Evolutionary conservation across 2,797 vertebrate species (phyloP).

Genomic region (Tinamus major): DNA sequence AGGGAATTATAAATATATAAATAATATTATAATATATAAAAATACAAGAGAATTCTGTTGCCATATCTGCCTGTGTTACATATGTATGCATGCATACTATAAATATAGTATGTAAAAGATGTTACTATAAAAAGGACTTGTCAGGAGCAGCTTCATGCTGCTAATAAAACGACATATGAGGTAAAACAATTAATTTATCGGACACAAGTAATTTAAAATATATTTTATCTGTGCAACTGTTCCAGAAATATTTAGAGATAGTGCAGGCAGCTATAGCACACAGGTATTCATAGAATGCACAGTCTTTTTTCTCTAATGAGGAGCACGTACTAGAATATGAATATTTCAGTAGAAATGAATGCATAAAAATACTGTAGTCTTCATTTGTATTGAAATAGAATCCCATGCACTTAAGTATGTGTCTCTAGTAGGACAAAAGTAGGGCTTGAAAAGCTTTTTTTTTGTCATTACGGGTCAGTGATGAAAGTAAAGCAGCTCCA

Average conservation of each 20-base stretch:
- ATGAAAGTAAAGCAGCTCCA: neutral
- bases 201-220: neutral
- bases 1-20: neutral
- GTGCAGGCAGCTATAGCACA: neutral
- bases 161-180: neutral
- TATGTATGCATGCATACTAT: neutral
- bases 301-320: neutral
- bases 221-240: neutral
- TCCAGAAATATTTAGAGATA: neutral
- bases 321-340: neutral
- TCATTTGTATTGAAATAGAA: neutral
- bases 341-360: neutral
- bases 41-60: neutral
- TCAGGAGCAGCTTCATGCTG: neutral
- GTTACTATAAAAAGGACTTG: neutral
- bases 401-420: neutral
- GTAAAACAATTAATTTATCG: neutral
- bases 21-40: neutral
- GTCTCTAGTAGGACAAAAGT: neutral
- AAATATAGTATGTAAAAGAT: neutral
- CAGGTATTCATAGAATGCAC: neutral
- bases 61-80: neutral
- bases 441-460: neutral
- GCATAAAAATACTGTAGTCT: neutral
- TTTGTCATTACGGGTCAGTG: neutral